Base-by-base conservation (phyloP, 2,888 invertebrate genomes). In the Bibio marci region DNA sequence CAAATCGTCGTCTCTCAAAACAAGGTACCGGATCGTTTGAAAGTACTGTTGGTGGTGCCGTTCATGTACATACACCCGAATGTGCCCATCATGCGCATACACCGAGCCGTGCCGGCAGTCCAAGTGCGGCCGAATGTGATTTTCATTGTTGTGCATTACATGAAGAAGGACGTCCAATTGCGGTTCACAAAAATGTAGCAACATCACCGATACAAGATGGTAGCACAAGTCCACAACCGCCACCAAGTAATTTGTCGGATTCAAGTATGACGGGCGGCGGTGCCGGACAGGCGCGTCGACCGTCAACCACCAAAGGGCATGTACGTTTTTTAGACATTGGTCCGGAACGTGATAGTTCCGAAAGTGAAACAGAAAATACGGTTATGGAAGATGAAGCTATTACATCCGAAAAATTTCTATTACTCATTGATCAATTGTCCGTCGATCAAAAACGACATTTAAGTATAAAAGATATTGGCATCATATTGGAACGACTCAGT, bases 91-190 rank as follows among this genome's bases (percentile, higher is more conserved):
- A 70, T 59, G 70, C 67, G 50, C 82, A 79, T 62, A 76, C 75
- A 59, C 75, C 76, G 53, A 70, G 69, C 48, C 68, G 76, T 33
- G 71, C 74, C 46, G 76, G 76, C 39, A 71, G 74, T 52, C 77
- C 69, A 51, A 64, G 63, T 60, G 63, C 71, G 54, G 66, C 73
- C 55, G 87, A 90, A 64, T 91, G 91, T 68, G 91, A 91, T 67
- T 91, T 91, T 65, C 91, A 91, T 63, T 91, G 91, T 64, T 90
- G 90, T 66, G 85, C 90, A 47, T 68, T 91, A 52, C 91, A 91
- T 71, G 88, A 90, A 63, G 90, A 87, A 60, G 87, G 88, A 8
- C 75, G 88, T 44, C 78, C 85, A 56, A 88, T 90, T 56, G 86
- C 87, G 47, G 86, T 87, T 47, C 86, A 86, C 67, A 87, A 88